Percentiles rank a stretch among this genome's conserved stretches.
Conservation (phyloP, 2,113 vertebrate species). For the Percina caprodes region DNA sequence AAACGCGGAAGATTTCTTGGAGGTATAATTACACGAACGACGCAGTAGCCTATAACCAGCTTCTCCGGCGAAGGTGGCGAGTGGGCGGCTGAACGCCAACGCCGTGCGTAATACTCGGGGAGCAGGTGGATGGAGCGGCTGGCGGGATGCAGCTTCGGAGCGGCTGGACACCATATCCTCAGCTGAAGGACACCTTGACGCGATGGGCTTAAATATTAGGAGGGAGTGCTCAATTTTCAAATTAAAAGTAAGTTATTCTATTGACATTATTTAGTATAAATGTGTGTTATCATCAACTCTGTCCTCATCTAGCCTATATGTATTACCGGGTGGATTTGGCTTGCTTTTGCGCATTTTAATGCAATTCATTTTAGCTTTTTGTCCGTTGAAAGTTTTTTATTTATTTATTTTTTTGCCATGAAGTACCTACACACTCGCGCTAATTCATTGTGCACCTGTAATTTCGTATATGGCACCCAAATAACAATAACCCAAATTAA, state of each 20-base stretch:
- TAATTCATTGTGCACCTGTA: not conserved
- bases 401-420: not conserved
- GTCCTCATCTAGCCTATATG: no score
- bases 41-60: not conserved
- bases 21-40: conserved; percentile 37
- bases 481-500: not conserved
- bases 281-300: not conserved
- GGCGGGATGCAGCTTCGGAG: conserved; percentile 45
- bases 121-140: conserved; percentile 75
- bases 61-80: conserved; percentile 12
- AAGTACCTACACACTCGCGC: not conserved
- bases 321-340: not conserved
- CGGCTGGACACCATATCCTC: conserved; percentile 7
- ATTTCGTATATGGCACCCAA: no score
- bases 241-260: conserved; percentile 64
- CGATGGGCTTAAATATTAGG: conserved; percentile 53
- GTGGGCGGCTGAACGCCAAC: conserved; percentile 10
- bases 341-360: conserved; percentile 6
- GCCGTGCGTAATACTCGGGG: conserved; percentile 49
- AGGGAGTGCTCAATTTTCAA: conserved; percentile 9
- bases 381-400: not conserved
- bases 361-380: not conserved
- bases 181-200: conserved; percentile 5
- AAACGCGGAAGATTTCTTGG: conserved; percentile 19
- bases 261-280: not conserved